Percentiles rank a stretch among this genome's conserved stretches.
phyloP scores from a whole-genome alignment of 1,140 invertebrate species.

The Hypothenemus hampei region DNA sequence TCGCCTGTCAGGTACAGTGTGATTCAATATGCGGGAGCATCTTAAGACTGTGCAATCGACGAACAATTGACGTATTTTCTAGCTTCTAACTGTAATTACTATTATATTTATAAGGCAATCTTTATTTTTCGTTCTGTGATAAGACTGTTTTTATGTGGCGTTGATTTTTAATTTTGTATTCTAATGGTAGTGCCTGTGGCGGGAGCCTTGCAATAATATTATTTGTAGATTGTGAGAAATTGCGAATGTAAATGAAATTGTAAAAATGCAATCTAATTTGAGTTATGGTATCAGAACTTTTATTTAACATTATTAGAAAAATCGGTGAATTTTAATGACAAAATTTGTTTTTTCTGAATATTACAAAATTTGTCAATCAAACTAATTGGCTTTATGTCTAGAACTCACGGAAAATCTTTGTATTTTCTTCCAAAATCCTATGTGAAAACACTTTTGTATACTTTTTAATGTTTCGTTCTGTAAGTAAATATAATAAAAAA shows the following conservation, averaged over 20 bases:
- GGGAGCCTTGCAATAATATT: conserved; percentile 35
- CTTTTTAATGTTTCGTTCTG: conserved; percentile 16
- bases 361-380: not conserved
- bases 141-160: conserved; percentile 39
- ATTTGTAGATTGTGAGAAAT: conserved; percentile 17
- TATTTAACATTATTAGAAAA: not conserved
- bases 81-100: conserved; percentile 10
- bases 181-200: conserved; percentile 44
- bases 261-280: conserved; percentile 1
- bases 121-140: conserved; percentile 45
- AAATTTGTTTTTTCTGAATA: not conserved
- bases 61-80: conserved; percentile 18
- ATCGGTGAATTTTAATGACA: not conserved
- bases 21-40: conserved; percentile 73
- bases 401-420: conserved; percentile 7
- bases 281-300: conserved; percentile 2
- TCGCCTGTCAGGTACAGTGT: conserved; percentile 62
- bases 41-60: conserved; percentile 45
- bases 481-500: no score
- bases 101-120: conserved; percentile 26
- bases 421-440: not conserved
- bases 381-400: conserved; percentile 1
- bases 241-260: conserved; percentile 1
- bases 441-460: conserved; percentile 17
- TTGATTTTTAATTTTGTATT: conserved; percentile 16